These are phyloP conservation scores for Rhabdornis inornatus DNA, from an alignment of 2,113 vertebrate genomes.

Conservation along the genomic window DNA sequence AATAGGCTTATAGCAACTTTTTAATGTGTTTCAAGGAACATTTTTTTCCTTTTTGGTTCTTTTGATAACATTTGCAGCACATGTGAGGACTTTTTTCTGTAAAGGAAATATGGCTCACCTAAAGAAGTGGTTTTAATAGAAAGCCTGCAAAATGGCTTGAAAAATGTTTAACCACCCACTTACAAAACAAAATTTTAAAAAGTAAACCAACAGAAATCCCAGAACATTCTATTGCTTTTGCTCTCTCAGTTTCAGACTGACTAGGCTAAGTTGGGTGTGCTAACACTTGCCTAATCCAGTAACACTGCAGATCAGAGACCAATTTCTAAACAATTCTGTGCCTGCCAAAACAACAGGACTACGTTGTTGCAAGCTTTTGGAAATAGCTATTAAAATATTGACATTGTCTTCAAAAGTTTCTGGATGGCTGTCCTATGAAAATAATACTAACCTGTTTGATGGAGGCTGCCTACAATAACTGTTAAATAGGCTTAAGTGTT, in stretches of 20 bases:
- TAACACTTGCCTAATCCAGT: not conserved
- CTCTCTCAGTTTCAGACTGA: not conserved
- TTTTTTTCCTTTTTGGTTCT: not conserved
- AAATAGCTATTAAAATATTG: constrained; percentile 35
- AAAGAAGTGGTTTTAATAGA: not conserved
- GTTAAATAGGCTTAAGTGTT: not conserved
- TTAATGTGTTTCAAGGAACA: not conserved
- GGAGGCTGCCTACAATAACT: not conserved
- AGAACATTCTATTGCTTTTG: not conserved
- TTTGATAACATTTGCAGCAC: not conserved
- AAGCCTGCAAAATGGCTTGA: not conserved
- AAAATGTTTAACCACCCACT: not conserved
- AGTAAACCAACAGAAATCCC: not conserved
- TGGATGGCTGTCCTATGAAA: constrained; percentile 9
- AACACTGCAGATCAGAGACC: not conserved
- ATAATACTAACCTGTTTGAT: not conserved
- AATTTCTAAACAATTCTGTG: not conserved
- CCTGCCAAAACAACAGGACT: not conserved
- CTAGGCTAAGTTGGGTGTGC: not conserved
- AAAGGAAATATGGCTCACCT: not conserved
- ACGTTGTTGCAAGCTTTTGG: constrained; percentile 3
- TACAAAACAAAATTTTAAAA: not conserved
- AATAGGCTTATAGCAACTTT: not conserved
- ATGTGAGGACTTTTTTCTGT: not conserved
- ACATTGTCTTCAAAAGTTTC: constrained; percentile 22